phyloP scores from a whole-genome alignment of 2,797 vertebrate genomes.

The Merluccius polli region DNA sequence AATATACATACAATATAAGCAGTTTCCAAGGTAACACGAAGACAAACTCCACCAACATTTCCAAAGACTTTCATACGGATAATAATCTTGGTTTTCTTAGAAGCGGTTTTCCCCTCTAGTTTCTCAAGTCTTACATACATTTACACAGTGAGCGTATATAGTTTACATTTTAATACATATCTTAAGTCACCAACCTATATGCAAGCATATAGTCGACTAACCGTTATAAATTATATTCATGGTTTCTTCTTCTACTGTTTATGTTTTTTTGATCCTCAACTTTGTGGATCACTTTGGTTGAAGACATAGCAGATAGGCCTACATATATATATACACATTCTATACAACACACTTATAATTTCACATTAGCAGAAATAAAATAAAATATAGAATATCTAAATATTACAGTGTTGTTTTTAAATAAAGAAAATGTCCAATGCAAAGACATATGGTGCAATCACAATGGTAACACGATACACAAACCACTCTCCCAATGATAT shows the following conservation, averaged over 20 bases:
- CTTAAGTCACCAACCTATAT: not conserved
- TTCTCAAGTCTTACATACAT: not conserved
- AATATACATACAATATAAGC: not conserved
- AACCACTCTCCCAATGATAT: too few relatives aligned
- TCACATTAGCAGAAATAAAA: not conserved
- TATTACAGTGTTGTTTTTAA: slow-evolving; percentile 2
- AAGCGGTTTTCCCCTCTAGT: not conserved
- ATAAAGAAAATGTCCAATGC: not conserved
- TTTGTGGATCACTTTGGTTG: not conserved
- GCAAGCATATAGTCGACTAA: not conserved
- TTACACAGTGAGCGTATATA: not conserved
- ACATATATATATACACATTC: not conserved
- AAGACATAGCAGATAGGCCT: not conserved
- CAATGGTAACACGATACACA: too few relatives aligned
- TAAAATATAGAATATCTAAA: not conserved
- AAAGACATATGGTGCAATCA: not conserved
- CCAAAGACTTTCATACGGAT: not conserved
- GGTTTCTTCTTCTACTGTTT: not conserved
- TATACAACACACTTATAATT: not conserved
- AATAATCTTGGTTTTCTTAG: not conserved
- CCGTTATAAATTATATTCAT: not conserved
- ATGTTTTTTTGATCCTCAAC: not conserved
- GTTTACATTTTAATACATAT: not conserved
- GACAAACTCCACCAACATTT: not conserved
- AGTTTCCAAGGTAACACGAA: not conserved